These are phyloP conservation scores for Yponomeuta malinellus DNA, from an alignment of 2,888 invertebrate genomes.

Conservation along the genomic window DNA sequence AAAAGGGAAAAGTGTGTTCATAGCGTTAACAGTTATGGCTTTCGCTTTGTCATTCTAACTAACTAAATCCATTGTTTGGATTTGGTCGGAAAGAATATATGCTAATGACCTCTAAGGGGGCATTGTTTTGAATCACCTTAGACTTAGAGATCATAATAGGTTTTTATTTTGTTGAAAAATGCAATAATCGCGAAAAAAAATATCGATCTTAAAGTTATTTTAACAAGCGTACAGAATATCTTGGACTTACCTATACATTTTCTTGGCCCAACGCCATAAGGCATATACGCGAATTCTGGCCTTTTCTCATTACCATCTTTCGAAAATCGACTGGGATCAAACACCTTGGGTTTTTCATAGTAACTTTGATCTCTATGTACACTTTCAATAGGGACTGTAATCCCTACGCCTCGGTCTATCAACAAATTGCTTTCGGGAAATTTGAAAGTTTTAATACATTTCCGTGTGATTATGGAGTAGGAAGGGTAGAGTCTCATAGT, in stretches of 20 bases:
- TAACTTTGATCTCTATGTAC: slow-evolving; percentile 52
- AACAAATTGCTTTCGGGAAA: slow-evolving; percentile 46
- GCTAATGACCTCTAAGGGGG: neutral
- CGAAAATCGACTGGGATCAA: slow-evolving; percentile 58
- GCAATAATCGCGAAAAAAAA: no score
- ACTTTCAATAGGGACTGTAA: slow-evolving; percentile 55
- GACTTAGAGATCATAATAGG: no score
- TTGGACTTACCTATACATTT: slow-evolving; percentile 59
- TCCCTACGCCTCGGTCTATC: slow-evolving; percentile 53
- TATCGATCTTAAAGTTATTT: no score
- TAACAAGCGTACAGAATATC: no score
- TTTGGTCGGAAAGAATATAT: neutral
- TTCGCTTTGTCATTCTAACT: neutral
- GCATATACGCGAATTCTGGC: slow-evolving; percentile 48
- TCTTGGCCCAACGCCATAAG: slow-evolving; percentile 64
- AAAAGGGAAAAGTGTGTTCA: neutral
- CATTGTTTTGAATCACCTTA: neutral
- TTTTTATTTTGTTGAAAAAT: no score
- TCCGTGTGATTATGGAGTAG: slow-evolving; percentile 52
- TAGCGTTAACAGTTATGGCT: neutral
- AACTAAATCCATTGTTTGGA: neutral
- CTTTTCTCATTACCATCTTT: slow-evolving; percentile 34
- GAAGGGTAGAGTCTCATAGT: slow-evolving; percentile 59
- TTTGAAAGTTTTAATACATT: slow-evolving; percentile 55
- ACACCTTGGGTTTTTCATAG: slow-evolving; percentile 45